Conservation (phyloP, 64 coral and sea anemone genomes). For the Pocillopora damicornis region DNA sequence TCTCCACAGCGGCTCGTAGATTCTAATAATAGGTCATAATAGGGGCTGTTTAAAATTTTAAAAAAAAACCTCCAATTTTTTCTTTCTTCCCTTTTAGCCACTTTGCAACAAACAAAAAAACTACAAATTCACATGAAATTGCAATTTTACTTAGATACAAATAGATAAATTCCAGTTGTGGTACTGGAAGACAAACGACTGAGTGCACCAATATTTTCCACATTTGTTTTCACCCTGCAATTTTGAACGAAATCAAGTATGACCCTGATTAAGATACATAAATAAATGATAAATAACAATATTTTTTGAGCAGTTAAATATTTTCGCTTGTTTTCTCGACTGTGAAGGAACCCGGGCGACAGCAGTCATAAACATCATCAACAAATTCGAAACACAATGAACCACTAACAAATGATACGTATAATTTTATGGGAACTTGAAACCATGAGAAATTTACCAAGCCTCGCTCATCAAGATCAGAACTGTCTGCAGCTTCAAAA, state of each 20-base stretch:
- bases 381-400: too few relatives aligned
- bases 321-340: background rate
- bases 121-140: too few relatives aligned
- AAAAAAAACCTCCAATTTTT: background rate
- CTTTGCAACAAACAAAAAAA: background rate
- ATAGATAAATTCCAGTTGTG: too few relatives aligned
- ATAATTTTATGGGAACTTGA: background rate
- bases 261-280: too few relatives aligned
- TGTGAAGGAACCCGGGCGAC: background rate
- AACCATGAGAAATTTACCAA: background rate
- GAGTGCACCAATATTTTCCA: too few relatives aligned
- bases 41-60: too few relatives aligned
- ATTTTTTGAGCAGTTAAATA: background rate
- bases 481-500: background rate
- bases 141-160: too few relatives aligned
- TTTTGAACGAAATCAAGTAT: too few relatives aligned
- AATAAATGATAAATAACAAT: background rate
- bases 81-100: background rate
- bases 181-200: too few relatives aligned
- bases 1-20: too few relatives aligned
- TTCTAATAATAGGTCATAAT: too few relatives aligned
- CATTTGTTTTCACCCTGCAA: too few relatives aligned
- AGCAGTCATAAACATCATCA: background rate
- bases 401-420: background rate
- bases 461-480: background rate